Evolutionary conservation across 1,140 invertebrate genomes (phyloP).

Genomic region (Caerostris darwini): DNA sequence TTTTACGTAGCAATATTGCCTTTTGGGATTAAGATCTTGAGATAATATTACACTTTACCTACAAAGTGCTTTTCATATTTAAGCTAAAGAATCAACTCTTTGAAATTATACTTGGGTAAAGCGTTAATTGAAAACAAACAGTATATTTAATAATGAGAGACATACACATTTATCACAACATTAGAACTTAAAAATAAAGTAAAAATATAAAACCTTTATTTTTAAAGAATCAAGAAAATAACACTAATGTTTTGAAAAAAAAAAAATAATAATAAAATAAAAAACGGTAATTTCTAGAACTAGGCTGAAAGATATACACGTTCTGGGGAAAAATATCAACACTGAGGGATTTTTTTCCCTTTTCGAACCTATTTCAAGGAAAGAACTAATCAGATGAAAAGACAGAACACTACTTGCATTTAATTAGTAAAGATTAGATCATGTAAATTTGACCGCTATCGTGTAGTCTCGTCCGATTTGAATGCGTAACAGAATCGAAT

Average conservation of each 20-base stretch:
- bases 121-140: conserved; percentile 11
- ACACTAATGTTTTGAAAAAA: background rate
- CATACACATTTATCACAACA: background rate
- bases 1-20: too few relatives aligned
- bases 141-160: background rate
- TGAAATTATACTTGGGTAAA: background rate
- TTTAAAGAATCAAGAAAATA: background rate
- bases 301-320: background rate
- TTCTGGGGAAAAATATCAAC: background rate
- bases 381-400: background rate
- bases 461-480: background rate
- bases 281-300: background rate
- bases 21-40: too few relatives aligned
- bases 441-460: background rate
- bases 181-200: background rate
- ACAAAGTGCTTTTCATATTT: too few relatives aligned
- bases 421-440: conserved; percentile 32
- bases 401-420: conserved; percentile 35
- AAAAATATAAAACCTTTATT: background rate
- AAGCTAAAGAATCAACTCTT: too few relatives aligned
- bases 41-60: too few relatives aligned
- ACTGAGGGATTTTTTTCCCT: background rate
- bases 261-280: too few relatives aligned
- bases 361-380: background rate
- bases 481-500: conserved; percentile 19